Evolutionary conservation across 2,888 invertebrate species (phyloP), one percentile per base, ranked within the genome.

Genomic region (Epinotia nisella): DNA sequence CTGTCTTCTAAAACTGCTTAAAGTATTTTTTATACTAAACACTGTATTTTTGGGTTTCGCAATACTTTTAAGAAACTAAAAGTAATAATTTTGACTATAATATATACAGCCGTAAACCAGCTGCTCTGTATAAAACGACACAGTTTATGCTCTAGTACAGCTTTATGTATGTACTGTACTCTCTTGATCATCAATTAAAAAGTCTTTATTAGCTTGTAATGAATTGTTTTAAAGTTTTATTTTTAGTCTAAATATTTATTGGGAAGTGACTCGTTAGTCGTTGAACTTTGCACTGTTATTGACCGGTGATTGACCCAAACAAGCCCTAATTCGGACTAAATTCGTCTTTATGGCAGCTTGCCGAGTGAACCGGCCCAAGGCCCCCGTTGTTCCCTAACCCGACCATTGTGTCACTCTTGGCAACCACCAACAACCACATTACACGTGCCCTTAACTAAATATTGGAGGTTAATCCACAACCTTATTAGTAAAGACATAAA

Each of bases 361-460:
- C 67, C 72, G 56, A 60, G 55, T n/a, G 15, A 56, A 62, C 24
- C 59, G 56, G 61, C 35, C 56, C 72, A 72, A 72, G 67, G 67
- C 56, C 51, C 67, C n/a, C 49, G 61, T 62, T 62, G 67, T 62
- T 24, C 62, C 72, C 67, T 41, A 59, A 59, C 71, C 13, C 45
- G 39, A 17, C 41, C 61, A 29, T 56, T 61, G 71, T 68, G 72
- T 56, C 72, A 61, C 61, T 72, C 45, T 68, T 72, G 72, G 61
- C 72, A 68, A 17, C 61, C 21, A 53, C 59, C 29, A 15, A 5
- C 21, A 4, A 68, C 61, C 61, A 72, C 29, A 17, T 35, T 45
- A 55, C 4, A n/a, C 59, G 56, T 72, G 45, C 61, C 15, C 2
- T 13, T 19, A 13, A 17, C 21, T 3, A 35, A 55, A 19, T 19